These are phyloP conservation scores for Syngnathus typhle DNA, from an alignment of 2,113 vertebrate genomes.

Conservation along the genomic window DNA sequence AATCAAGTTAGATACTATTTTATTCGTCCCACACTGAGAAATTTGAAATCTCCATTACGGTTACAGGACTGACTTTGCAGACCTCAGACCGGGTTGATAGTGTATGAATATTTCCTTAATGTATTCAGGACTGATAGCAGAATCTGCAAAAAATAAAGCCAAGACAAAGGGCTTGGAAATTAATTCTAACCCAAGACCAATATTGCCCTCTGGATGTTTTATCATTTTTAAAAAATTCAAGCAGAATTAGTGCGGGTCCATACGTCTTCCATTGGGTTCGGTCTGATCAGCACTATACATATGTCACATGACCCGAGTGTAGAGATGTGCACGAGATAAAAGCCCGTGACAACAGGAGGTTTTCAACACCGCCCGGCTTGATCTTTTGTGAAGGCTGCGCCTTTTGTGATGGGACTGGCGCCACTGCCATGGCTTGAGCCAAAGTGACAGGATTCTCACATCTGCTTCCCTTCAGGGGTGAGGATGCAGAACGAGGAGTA, in stretches of 20 bases:
- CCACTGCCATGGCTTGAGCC: slow-evolving; percentile 39
- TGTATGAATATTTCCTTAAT: too few relatives aligned
- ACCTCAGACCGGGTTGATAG: too few relatives aligned
- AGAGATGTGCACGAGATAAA: slow-evolving; percentile 41
- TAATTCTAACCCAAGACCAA: too few relatives aligned
- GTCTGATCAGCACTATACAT: not conserved
- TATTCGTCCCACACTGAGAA: too few relatives aligned
- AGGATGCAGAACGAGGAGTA: slow-evolving; percentile 42
- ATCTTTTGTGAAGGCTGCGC: slow-evolving; percentile 43
- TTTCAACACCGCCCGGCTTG: slow-evolving; percentile 45
- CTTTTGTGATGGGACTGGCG: slow-evolving; percentile 51
- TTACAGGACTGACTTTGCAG: too few relatives aligned
- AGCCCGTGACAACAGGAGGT: slow-evolving; percentile 28
- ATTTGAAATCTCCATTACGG: too few relatives aligned
- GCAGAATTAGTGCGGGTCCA: not conserved
- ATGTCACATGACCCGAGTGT: slow-evolving; percentile 18
- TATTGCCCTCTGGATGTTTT: not conserved
- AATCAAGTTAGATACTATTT: too few relatives aligned
- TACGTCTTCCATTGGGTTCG: not conserved
- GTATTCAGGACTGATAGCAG: too few relatives aligned
- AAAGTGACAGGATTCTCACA: slow-evolving; percentile 60
- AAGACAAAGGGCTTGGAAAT: too few relatives aligned
- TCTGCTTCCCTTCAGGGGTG: slow-evolving; percentile 56
- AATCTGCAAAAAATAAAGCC: too few relatives aligned
- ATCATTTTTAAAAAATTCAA: slow-evolving; percentile 1